Evolutionary conservation across 2,888 invertebrate genomes (phyloP).

Genomic region (Cactoblastis cactorum): DNA sequence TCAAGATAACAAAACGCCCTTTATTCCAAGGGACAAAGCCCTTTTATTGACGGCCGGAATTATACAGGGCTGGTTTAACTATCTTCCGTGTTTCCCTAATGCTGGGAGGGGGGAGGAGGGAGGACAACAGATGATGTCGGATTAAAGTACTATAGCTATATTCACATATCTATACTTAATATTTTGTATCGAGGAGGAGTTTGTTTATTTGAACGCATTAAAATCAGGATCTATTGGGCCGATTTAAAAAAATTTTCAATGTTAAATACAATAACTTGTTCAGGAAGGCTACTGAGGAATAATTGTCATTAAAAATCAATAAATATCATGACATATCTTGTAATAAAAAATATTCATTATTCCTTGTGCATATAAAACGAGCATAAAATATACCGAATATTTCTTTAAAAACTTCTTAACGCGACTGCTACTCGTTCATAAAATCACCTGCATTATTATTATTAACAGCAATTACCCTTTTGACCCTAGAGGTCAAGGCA

Average conservation of each 20-base stretch:
- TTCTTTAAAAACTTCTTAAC: too few relatives aligned
- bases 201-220: too few relatives aligned
- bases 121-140: constrained; percentile 1
- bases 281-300: too few relatives aligned
- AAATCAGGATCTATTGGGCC: too few relatives aligned
- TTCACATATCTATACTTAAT: background rate
- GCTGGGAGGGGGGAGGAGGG: constrained; percentile 41
- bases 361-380: too few relatives aligned
- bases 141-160: background rate
- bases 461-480: constrained; percentile 26
- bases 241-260: too few relatives aligned
- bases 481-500: constrained; percentile 60
- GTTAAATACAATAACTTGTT: too few relatives aligned
- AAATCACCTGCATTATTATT: background rate
- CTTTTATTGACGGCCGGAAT: constrained; percentile 74
- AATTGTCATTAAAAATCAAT: too few relatives aligned
- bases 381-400: too few relatives aligned
- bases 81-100: constrained; percentile 71
- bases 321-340: too few relatives aligned
- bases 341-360: too few relatives aligned
- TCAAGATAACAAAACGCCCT: constrained; percentile 79
- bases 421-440: background rate
- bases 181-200: too few relatives aligned
- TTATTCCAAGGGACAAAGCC: constrained; percentile 67
- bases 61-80: constrained; percentile 74